Evolutionary conservation across 2,113 vertebrate genomes (phyloP).

Genomic region (Nicator chloris): DNA sequence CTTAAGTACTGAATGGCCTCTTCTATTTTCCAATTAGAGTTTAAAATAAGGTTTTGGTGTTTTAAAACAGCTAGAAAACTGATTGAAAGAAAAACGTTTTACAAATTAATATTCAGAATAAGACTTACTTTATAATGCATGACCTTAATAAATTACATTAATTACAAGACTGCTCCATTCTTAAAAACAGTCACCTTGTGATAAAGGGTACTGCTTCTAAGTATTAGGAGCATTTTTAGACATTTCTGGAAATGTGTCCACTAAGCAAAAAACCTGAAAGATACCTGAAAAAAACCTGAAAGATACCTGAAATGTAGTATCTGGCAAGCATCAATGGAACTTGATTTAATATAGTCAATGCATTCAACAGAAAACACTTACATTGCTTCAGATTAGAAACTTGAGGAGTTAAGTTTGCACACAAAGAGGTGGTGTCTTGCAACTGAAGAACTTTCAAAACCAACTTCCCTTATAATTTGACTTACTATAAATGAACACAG

Average conservation of each 20-base stretch:
- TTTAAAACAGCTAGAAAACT: background rate
- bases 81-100: background rate
- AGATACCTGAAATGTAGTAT: background rate
- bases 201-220: background rate
- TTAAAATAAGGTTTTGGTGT: background rate
- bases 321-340: background rate
- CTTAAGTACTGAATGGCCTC: background rate
- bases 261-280: background rate
- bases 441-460: background rate
- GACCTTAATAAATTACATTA: background rate
- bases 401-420: background rate
- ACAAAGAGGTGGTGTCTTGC: background rate
- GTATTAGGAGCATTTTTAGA: background rate
- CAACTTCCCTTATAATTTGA: background rate
- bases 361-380: background rate
- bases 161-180: background rate
- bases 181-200: background rate
- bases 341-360: background rate
- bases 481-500: background rate
- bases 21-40: background rate
- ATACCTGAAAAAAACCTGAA: background rate
- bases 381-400: background rate
- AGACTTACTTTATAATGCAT: background rate
- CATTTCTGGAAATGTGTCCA: background rate
- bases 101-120: background rate